Percentiles rank a stretch among this genome's conserved stretches.
phyloP scores from a whole-genome alignment of 35 echinoderm and acorn worm species.

The Hemicentrotus pulcherrimus region DNA sequence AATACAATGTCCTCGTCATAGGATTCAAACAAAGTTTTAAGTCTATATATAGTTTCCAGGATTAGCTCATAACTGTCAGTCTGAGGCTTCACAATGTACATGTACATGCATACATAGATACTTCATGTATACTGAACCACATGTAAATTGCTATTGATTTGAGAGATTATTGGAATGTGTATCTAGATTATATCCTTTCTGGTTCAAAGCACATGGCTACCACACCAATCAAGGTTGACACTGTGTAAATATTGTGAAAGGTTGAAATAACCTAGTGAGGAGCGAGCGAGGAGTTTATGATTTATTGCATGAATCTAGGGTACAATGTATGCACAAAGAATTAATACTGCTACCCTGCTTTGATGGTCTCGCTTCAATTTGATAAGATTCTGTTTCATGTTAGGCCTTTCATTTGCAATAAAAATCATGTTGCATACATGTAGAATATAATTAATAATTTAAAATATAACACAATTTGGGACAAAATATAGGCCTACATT shows the following conservation, averaged over 20 bases:
- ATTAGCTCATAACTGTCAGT: too few relatives aligned
- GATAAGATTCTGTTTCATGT: not conserved
- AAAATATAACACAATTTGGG: not conserved
- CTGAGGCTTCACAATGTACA: too few relatives aligned
- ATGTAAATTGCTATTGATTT: not conserved
- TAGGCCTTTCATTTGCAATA: not conserved
- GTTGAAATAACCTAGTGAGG: not conserved
- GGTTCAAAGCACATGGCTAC: not conserved
- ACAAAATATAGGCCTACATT: not conserved
- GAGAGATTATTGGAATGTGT: not conserved
- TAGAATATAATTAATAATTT: not conserved
- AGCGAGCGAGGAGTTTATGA: not conserved
- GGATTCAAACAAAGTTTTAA: too few relatives aligned
- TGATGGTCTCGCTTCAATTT: not conserved
- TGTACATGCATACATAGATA: not conserved
- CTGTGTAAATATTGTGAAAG: not conserved
- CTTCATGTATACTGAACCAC: not conserved
- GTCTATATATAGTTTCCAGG: too few relatives aligned
- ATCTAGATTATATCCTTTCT: not conserved
- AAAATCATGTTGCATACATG: not conserved
- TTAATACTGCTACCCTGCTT: not conserved
- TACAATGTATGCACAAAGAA: not conserved
- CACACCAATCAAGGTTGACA: not conserved
- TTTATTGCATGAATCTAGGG: not conserved
- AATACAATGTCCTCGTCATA: too few relatives aligned